A percentile compares a stretch with the other conserved stretches of the same genome.
phyloP scores from a whole-genome alignment of 2,888 invertebrate genomes.

The Sinelater perroti region DNA sequence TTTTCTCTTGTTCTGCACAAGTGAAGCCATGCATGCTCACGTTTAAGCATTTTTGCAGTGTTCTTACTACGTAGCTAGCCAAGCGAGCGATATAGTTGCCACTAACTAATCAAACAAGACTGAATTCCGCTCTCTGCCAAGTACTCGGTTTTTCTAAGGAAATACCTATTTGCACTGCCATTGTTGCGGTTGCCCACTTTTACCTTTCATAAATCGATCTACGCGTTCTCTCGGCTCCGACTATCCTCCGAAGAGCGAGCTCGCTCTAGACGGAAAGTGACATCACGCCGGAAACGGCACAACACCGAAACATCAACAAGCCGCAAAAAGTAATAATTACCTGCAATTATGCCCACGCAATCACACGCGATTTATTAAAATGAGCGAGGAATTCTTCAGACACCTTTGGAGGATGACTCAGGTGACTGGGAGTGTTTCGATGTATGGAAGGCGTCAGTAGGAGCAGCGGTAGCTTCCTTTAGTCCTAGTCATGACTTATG shows the following conservation, averaged over 20 bases:
- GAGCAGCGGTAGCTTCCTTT: too few species aligned
- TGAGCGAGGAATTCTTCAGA: conserved; percentile 9
- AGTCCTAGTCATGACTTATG: too few species aligned
- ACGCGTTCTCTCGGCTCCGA: too few species aligned
- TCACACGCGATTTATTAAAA: conserved; percentile 15
- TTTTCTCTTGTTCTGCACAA: conserved; percentile 37
- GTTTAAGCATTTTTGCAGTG: conserved; percentile 21
- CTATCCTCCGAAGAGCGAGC: too few species aligned
- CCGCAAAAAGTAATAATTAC: conserved; percentile 14
- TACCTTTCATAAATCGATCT: conserved; percentile 7
- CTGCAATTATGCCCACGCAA: conserved; percentile 22
- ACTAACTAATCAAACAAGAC: conserved; percentile 23
- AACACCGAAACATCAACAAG: conserved; percentile 14
- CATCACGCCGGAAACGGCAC: too few species aligned
- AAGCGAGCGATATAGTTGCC: conserved; percentile 25
- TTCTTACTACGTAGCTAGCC: conserved; percentile 21
- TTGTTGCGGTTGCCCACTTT: conserved; percentile 14
- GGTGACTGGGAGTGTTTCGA: conserved; percentile 25
- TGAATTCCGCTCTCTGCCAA: conserved; percentile 7
- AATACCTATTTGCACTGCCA: conserved; percentile 7
- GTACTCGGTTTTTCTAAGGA: conserved; percentile 7
- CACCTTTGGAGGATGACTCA: conserved; percentile 22
- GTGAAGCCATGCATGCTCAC: conserved; percentile 28
- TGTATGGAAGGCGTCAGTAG: conserved; percentile 2
- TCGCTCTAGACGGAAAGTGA: not conserved